phyloP scores from a whole-genome alignment of 1,140 invertebrate species.

The Zaprionus africanus region DNA sequence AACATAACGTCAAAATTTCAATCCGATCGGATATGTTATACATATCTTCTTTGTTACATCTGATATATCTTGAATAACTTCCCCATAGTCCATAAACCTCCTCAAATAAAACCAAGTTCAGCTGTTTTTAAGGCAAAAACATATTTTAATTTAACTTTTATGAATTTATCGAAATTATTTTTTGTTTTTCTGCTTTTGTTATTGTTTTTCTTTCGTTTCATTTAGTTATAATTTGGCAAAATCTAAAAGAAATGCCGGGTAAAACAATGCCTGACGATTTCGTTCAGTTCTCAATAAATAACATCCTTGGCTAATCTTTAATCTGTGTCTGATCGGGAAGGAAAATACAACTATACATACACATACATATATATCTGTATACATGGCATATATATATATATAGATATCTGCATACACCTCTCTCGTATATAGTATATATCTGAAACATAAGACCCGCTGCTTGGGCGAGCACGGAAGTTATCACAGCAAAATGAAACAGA shows the following conservation, averaged over 20 bases:
- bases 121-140: constrained; percentile 8
- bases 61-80: background rate
- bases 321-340: constrained; percentile 17
- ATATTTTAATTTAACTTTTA: constrained; percentile 15
- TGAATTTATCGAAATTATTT: constrained; percentile 8
- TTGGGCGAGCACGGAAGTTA: constrained; percentile 47
- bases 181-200: background rate
- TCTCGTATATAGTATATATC: constrained; percentile 12
- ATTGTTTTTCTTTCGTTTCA: background rate
- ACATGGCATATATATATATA: constrained; percentile 8
- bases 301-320: constrained; percentile 43
- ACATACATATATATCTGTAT: background rate
- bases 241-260: constrained; percentile 21
- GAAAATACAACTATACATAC: constrained; percentile 4
- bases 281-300: constrained; percentile 50
- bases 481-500: constrained; percentile 58
- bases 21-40: no score
- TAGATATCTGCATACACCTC: constrained; percentile 4
- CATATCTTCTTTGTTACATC: no score
- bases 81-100: background rate
- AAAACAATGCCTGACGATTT: constrained; percentile 23
- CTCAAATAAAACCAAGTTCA: background rate
- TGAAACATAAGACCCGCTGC: constrained; percentile 31
- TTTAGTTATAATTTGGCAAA: constrained; percentile 36
- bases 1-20: no score